A percentile compares a stretch with the other conserved stretches of the same genome.
These are phyloP conservation scores for Zaprionus davidi DNA, from an alignment of 1,140 invertebrate species.

Conservation along the genomic window DNA sequence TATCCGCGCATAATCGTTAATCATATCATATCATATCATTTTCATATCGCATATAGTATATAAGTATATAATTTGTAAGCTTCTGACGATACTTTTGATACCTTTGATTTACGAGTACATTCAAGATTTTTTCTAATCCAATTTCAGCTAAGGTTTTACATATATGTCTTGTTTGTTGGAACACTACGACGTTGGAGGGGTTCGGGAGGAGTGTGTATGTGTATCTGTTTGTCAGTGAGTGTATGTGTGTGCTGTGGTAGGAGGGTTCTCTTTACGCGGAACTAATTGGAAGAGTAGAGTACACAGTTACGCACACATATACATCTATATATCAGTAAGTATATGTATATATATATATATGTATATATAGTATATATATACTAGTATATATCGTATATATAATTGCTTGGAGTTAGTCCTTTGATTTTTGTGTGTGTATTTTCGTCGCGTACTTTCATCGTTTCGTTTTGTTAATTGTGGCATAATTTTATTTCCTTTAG, in stretches of 20 bases:
- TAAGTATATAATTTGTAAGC: conserved; percentile 50
- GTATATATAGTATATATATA: conserved; percentile 17
- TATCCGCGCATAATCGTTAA: background rate
- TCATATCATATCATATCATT: conserved; percentile 1
- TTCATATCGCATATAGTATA: conserved; percentile 26
- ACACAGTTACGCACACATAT: conserved; percentile 54
- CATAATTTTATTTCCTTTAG: conserved; percentile 77
- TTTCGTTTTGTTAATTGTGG: conserved; percentile 63
- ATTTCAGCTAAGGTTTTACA: conserved; percentile 70
- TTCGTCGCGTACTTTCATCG: conserved; percentile 5
- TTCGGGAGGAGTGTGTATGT: background rate
- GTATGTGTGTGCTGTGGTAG: conserved; percentile 21
- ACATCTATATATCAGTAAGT: conserved; percentile 48
- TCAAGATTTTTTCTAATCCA: conserved; percentile 72
- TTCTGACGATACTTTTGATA: conserved; percentile 39
- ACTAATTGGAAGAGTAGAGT: conserved; percentile 74
- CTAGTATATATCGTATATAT: conserved; percentile 48
- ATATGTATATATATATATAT: conserved; percentile 17
- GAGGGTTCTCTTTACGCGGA: conserved; percentile 5
- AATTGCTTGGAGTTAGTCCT: conserved; percentile 78
- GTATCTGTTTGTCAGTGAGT: background rate
- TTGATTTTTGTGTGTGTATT: conserved; percentile 36
- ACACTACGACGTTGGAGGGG: conserved; percentile 60
- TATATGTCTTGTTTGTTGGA: conserved; percentile 47
- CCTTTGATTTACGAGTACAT: conserved; percentile 35